phyloP scores from a whole-genome alignment of 2,888 invertebrate species.

The Synergus gifuensis region DNA sequence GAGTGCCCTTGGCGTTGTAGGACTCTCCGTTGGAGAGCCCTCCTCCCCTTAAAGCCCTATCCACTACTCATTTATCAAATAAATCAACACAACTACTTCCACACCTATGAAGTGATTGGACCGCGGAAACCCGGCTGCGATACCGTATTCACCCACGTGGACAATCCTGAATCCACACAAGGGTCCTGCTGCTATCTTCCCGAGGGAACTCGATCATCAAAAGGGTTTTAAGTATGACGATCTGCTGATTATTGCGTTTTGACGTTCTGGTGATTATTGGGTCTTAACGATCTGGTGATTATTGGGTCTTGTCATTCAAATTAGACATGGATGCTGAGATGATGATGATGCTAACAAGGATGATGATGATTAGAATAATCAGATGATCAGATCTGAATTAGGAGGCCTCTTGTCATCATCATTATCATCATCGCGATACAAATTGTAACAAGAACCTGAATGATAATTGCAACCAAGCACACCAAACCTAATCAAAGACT shows the following conservation, averaged over 20 bases:
- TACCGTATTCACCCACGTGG: conserved; percentile 19
- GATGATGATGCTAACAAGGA: too few species aligned
- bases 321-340: too few species aligned
- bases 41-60: conserved; percentile 71
- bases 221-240: background rate
- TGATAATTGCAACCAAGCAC: background rate
- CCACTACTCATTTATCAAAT: conserved; percentile 75
- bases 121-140: conserved; percentile 9
- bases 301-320: background rate
- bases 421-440: too few species aligned
- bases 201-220: background rate
- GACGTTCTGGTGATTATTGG: too few species aligned
- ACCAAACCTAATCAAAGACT: background rate
- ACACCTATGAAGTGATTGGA: conserved; percentile 71
- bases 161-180: background rate
- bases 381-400: too few species aligned
- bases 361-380: too few species aligned
- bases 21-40: conserved; percentile 75
- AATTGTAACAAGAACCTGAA: background rate
- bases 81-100: conserved; percentile 76
- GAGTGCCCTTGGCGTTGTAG: conserved; percentile 74
- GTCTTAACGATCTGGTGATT: background rate
- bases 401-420: too few species aligned
- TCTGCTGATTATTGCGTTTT: background rate
- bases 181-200: background rate